A percentile compares a stretch with the other conserved stretches of the same genome.
Conservation (phyloP, 2,113 vertebrate genomes). For the Corythaixoides concolor region DNA sequence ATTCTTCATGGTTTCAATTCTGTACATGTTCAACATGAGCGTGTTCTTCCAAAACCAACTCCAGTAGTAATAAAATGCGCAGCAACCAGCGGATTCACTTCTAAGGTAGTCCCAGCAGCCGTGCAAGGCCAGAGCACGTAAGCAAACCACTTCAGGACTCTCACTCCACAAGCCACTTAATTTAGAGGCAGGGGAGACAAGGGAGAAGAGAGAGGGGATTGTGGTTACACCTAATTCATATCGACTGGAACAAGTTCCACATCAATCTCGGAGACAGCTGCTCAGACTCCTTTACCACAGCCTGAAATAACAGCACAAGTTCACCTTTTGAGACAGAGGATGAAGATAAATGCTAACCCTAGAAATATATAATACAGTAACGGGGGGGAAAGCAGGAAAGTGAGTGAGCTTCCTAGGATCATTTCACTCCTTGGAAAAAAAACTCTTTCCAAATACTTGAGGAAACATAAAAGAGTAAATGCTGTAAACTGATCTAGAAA, state of each 20-base stretch:
- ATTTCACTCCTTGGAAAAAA: background rate
- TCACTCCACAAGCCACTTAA: background rate
- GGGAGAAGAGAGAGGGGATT: background rate
- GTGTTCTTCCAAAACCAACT: conserved; percentile 14
- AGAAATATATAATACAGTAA: background rate
- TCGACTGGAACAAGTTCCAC: background rate
- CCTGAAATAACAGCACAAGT: conserved; percentile 10
- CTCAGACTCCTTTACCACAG: background rate
- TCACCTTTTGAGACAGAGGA: background rate
- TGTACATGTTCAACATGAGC: background rate
- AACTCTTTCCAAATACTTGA: background rate
- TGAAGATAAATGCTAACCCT: background rate
- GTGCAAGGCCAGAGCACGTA: background rate
- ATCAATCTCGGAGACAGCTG: background rate
- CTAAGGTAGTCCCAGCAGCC: background rate
- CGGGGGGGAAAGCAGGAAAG: background rate
- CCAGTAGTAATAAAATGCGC: background rate
- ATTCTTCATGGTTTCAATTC: background rate
- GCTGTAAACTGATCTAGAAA: background rate
- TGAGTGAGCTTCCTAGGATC: background rate
- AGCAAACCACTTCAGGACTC: background rate
- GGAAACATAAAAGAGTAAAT: background rate
- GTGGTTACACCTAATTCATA: background rate
- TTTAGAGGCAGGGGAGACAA: background rate
- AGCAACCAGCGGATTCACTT: background rate